Evolutionary conservation across 2,113 vertebrate species (phyloP), one percentile per base, ranked within the genome.

Genomic region (Petroica traversi): DNA sequence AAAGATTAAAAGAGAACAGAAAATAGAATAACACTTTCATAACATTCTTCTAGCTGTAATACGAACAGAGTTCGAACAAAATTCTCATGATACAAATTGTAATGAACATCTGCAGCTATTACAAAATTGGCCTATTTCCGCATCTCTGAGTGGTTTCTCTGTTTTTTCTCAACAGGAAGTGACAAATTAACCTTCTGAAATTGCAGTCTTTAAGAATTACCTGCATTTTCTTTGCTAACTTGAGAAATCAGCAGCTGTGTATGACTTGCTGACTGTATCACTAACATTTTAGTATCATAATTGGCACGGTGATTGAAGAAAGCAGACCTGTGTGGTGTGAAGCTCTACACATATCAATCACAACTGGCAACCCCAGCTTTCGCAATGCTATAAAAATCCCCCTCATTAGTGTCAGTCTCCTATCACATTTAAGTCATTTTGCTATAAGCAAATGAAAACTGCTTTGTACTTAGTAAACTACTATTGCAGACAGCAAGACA

Each of bases 251-350:
- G 55, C 71, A 63, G 51, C 38, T 58, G 55, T 45, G 82, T 91
- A 62, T 61, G 62, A 75, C 33, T 96, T 71, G 55, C 61, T 89
- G 45, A 79, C 71, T 87, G 51, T 52, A 68, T 83, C 82, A 46
- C 94, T 93, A 96, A 95, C 95, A 73, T 96, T 97, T 97, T 94
- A 91, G 94, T 90, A 62, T 40, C 68, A 88, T 92, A 91, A 95
- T 89, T 97, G 89, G 76, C 69, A 91, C 41, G 63, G 81, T 78
- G 95, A 87, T 51, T 87, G 97, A 92, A 93, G 84, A 96, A 96
- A 96, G 52, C 62, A 93, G 76, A 96, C 74, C 74, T 93, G 57
- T 85, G 69, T 89, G 62, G 29, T 95, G 57, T 81, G 71, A 86
- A 91, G 88, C 87, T 73, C 72, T 49, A 67, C 2, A 17, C 33